These are phyloP conservation scores for Apogon hyalosoma DNA, from an alignment of 2,797 vertebrate genomes.

Conservation along the genomic window DNA sequence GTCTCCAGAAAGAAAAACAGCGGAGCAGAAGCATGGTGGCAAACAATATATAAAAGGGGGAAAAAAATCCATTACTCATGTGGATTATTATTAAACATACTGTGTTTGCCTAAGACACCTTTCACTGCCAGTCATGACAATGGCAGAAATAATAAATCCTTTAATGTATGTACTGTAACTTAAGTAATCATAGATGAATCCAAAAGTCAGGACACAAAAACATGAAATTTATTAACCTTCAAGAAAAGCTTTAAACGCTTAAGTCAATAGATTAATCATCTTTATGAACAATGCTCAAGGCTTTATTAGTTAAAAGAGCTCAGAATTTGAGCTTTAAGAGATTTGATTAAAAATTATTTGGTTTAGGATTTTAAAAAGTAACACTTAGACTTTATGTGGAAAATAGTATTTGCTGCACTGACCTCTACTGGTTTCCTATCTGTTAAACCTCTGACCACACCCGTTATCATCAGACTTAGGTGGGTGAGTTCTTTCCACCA, in stretches of 20 bases:
- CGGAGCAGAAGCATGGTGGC: slow-evolving; percentile 30
- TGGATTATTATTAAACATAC: slow-evolving; percentile 33
- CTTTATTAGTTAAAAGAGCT: slow-evolving; percentile 2
- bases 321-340: not conserved
- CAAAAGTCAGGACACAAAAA: slow-evolving; percentile 15
- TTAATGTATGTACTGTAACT: slow-evolving; percentile 1
- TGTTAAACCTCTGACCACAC: not conserved
- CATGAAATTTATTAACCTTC: slow-evolving; percentile 16
- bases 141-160: slow-evolving; percentile 18
- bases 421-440: not conserved
- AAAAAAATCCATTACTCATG: slow-evolving; percentile 29
- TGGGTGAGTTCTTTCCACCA: too few relatives aligned
- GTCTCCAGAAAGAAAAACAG: slow-evolving; percentile 65
- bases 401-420: not conserved
- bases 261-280: slow-evolving; percentile 25
- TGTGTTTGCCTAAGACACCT: slow-evolving; percentile 47
- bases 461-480: not conserved
- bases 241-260: slow-evolving; percentile 4
- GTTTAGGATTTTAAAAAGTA: not conserved
- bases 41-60: slow-evolving; percentile 11
- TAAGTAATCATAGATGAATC: slow-evolving; percentile 1
- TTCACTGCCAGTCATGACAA: slow-evolving; percentile 32
- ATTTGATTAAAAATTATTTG: not conserved
- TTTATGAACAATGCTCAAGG: not conserved
- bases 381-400: not conserved